These are phyloP conservation scores for Chloroceryle aenea DNA, from an alignment of 2,113 vertebrate species.

Conservation along the genomic window DNA sequence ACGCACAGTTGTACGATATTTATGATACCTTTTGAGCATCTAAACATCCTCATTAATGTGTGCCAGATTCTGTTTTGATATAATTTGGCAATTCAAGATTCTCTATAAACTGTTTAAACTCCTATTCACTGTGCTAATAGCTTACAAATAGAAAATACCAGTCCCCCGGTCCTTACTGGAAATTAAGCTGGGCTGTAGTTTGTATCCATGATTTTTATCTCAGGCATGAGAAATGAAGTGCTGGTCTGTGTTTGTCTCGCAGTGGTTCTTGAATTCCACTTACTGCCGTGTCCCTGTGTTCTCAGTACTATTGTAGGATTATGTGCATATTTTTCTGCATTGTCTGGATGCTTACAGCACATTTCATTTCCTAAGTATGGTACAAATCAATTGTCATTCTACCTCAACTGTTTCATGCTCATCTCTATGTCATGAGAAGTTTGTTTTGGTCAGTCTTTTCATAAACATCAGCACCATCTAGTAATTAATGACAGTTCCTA, in stretches of 20 bases:
- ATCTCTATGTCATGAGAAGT: background rate
- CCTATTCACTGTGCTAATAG: background rate
- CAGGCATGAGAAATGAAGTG: background rate
- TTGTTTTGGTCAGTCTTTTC: background rate
- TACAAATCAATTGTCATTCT: background rate
- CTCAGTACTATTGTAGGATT: background rate
- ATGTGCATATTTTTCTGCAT: background rate
- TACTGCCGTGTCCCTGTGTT: rapidly evolving
- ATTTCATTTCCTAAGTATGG: background rate
- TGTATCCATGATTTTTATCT: background rate
- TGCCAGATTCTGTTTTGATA: background rate
- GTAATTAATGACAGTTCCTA: background rate
- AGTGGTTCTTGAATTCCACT: background rate
- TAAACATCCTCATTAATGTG: background rate
- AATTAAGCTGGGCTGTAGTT: background rate
- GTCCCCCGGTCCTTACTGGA: background rate
- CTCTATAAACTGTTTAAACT: background rate
- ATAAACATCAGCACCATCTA: background rate
- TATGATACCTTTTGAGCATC: background rate
- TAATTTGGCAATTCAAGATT: background rate
- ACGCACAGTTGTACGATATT: background rate
- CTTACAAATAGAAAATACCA: background rate
- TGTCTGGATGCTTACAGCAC: background rate
- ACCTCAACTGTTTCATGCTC: background rate
- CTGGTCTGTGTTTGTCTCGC: background rate